Evolutionary conservation across 2,797 vertebrate species (phyloP), one percentile per base, ranked within the genome.

Genomic region (Centroberyx gerrardi): DNA sequence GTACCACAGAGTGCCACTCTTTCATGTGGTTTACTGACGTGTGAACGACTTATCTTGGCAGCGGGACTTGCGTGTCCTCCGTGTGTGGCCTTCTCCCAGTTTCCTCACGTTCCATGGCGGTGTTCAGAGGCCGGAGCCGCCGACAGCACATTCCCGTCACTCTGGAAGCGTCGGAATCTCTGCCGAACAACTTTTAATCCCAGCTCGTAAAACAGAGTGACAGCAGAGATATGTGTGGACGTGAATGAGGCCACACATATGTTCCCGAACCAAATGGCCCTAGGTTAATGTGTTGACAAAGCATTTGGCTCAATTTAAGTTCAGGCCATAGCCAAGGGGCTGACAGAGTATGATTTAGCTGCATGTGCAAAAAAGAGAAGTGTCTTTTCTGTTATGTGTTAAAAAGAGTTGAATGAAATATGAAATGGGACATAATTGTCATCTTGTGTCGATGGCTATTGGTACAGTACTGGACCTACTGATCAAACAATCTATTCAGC

Each of bases 181-280:
- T n/a, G 15, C 48, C 68, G 61, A 53, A 69, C 29, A 29, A 79
- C 78, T 86, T 81, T 78, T 88, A 90, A 93, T 90, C 88, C 80
- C 72, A 66, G 64, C 82, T 91, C 87, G 29, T 93, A 93, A 94
- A 92, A 86, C 3, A 14, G 84, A 92, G 78, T 85, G 91, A 85
- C 88, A 82, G 86, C 72, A 53, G 76, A 91, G 87, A 86, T 82
- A 84, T 88, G 80, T 87, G 75, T 80, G 78, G 73, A 82, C 53
- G 31, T 84, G 84, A 83, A 73, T 52, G 71, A 78, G 83, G 68
- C 75, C 75, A 72, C 65, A 61, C 76, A 80, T 76, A 81, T 78
- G 83, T 82, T 69, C 75, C 68, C 14, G 2, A 53, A 69, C 62
- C 69, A 64, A 73, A 78, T 68, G 55, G 83, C 80, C 72, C 31